Evolutionary conservation across 2,797 vertebrate species (phyloP).

Genomic region (Potorous gilbertii): DNA sequence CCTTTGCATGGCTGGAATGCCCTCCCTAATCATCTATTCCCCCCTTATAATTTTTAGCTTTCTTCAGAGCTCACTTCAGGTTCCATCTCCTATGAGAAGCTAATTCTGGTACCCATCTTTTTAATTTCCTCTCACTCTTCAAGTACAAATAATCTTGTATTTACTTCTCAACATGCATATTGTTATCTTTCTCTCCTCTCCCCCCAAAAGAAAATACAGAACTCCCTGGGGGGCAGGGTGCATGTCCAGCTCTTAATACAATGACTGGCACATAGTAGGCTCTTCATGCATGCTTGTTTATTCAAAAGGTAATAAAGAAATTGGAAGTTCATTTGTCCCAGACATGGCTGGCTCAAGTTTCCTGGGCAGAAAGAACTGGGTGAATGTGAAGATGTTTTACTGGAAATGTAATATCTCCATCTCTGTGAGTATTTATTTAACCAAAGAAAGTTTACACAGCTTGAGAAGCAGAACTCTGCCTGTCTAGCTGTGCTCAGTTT

Average conservation of each 20-base stretch:
- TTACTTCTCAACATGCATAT: neutral
- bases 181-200: neutral
- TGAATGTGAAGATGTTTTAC: neutral
- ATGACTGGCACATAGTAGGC: neutral
- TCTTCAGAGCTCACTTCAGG: no score
- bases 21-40: neutral
- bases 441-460: conserved; percentile 21
- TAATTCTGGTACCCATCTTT: neutral
- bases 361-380: conserved; percentile 26
- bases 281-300: neutral
- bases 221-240: neutral
- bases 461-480: conserved; percentile 4
- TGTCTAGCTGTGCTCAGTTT: neutral
- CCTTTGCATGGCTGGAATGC: neutral
- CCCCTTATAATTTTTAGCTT: neutral
- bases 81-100: neutral
- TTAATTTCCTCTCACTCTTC: neutral
- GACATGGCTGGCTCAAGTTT: conserved; percentile 1
- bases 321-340: neutral
- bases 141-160: neutral
- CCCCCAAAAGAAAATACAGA: neutral
- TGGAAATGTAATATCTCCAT: neutral
- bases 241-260: neutral
- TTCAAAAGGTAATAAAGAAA: neutral
- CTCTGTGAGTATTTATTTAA: conserved; percentile 1